A percentile compares a stretch with the other conserved stretches of the same genome.
Conservation (phyloP, 1,140 invertebrate genomes). For the Drosophila asahinai region DNA sequence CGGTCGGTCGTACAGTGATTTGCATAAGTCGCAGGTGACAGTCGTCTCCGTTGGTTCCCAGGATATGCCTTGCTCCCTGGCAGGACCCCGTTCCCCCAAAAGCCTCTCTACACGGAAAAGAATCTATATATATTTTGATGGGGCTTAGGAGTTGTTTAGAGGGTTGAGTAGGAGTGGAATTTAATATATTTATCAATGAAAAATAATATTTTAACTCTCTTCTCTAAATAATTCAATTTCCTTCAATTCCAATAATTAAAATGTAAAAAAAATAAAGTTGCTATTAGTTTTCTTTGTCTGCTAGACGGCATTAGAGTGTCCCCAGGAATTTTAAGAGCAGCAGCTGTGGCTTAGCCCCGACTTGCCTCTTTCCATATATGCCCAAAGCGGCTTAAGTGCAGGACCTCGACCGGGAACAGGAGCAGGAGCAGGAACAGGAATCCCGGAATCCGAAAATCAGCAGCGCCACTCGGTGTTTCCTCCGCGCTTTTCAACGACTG, state of each 20-base stretch:
- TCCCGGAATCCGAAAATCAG: constrained; percentile 4
- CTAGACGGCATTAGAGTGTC: not conserved
- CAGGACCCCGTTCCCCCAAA: not conserved
- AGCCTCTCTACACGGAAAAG: constrained; percentile 1
- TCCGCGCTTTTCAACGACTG: constrained; percentile 5
- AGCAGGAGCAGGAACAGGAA: not conserved
- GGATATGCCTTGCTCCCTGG: not conserved
- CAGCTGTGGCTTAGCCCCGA: constrained; percentile 42
- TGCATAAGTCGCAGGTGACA: constrained; percentile 74
- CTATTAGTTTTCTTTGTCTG: not conserved
- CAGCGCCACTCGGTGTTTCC: not conserved
- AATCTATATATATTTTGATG: too few species aligned
- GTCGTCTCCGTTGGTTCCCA: constrained; percentile 19
- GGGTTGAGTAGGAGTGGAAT: too few species aligned
- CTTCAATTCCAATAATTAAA: too few species aligned
- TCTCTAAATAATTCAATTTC: too few species aligned
- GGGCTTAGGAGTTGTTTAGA: not conserved
- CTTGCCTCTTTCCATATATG: constrained; percentile 42
- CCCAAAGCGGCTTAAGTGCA: constrained; percentile 43
- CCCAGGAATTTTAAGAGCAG: constrained; percentile 16
- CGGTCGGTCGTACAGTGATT: constrained; percentile 43
- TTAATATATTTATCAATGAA: too few species aligned
- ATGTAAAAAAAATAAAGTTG: too few species aligned
- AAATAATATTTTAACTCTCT: too few species aligned
- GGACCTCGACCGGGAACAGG: not conserved